Base-by-base conservation (phyloP, 1,140 invertebrate genomes). In the Antheraea mylitta region DNA sequence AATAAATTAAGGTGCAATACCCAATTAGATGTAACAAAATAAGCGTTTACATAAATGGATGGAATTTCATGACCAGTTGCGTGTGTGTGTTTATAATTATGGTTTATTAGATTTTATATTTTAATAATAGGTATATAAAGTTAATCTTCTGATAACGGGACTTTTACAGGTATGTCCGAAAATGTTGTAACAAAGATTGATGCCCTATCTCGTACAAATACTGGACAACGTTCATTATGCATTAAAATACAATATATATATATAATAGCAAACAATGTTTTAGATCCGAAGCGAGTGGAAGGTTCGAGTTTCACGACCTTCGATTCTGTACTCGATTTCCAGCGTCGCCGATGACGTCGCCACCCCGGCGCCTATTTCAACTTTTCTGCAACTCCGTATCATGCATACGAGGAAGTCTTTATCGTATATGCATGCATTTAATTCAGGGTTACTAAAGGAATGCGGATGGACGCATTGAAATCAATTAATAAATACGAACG, bases 281-380 rank as follows among this genome's bases (percentile, higher is more conserved):
- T 75, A 81, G 76, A 86, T 81, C 83, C 81, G 77, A 72, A 86
- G 78, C 84, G 84, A 85, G 78, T 80, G 79, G 80, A 77, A 79
- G 80, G 83, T 78, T 91, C 87, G 79, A 71, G 77, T 90, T 91
- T 83, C 89, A 79, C 76, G 89, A 75, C 89, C 89, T 91, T 91
- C 87, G 85, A 73, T 72, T 81, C 79, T 76, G 77, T 82, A 87
- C 81, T 90, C 87, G 84, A 85, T 91, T 91, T 88, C 89, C 80
- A 81, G 68, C 79, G 87, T 79, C 87, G 86, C 81, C 85, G 75
- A 75, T 83, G 86, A 86, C 84, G 84, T 79, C 19, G 70, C 10
- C 81, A 79, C 78, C 73, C 80, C 76, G 88, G 88, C 88, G 89
- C 86, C 86, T 75, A 74, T 73, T 77, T 69, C 74, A 74, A 79